phyloP scores from a whole-genome alignment of 37 sponge, comb jelly and placozoan species.

The Dysidea cf. avara region DNA sequence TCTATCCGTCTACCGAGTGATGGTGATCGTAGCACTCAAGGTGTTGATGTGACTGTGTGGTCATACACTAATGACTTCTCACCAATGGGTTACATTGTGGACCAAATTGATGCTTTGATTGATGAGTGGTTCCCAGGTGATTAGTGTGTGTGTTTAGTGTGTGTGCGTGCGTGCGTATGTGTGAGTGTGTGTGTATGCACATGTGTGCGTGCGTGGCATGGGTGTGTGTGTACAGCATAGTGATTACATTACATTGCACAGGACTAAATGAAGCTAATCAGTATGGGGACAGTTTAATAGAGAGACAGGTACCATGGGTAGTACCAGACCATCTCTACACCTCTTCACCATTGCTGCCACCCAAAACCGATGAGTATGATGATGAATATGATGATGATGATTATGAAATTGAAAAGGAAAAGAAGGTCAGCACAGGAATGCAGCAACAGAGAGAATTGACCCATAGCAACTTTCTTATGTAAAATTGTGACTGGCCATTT shows the following conservation, averaged over 20 bases:
- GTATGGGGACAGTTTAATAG: slow-evolving; percentile 60
- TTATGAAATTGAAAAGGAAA: too few relatives aligned
- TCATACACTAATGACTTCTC: slow-evolving; percentile 72
- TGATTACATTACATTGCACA: too few relatives aligned
- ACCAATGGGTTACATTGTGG: slow-evolving; percentile 93
- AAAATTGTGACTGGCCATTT: too few relatives aligned
- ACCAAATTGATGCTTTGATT: slow-evolving; percentile 87
- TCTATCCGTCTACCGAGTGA: background rate
- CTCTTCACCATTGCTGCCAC: too few relatives aligned
- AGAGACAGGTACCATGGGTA: slow-evolving; percentile 68
- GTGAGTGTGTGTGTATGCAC: background rate
- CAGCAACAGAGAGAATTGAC: too few relatives aligned
- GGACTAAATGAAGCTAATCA: slow-evolving; percentile 80
- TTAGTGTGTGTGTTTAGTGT: background rate
- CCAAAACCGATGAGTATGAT: background rate
- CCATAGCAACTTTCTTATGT: too few relatives aligned
- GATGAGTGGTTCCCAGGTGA: slow-evolving; percentile 98
- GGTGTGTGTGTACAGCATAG: background rate
- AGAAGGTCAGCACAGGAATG: too few relatives aligned
- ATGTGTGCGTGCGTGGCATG: background rate
- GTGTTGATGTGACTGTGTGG: slow-evolving; percentile 85
- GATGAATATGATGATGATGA: background rate
- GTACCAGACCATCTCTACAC: slow-evolving; percentile 43
- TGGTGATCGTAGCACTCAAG: slow-evolving; percentile 28
- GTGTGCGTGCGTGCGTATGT: slow-evolving; percentile 5